Evolutionary conservation across 2,113 vertebrate genomes (phyloP), one percentile per base, ranked within the genome.

Genomic region (Athene cunicularia): DNA sequence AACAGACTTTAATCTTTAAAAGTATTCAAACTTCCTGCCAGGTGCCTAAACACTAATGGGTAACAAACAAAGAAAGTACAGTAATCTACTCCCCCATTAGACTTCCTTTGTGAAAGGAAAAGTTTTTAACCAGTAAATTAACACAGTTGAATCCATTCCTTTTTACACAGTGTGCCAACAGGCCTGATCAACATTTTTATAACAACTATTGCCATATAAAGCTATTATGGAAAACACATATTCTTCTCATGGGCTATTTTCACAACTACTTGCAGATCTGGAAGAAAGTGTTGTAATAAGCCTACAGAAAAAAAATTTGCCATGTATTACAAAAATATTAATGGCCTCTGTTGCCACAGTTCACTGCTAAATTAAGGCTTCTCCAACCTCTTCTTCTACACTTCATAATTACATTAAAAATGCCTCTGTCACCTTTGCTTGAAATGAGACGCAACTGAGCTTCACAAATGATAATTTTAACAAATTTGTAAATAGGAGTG

Each of bases 1-100:
- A 93, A 74, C 39, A 94, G 83, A 86, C 53, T 96, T 94, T 96
- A 98, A 98, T 98, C 97, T 97, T 90, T 43, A 97, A 88, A 98
- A 96, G 79, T 94, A 97, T 96, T 97, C 91, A 68, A 85, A 95
- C 96, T 99, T 99, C 98, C 98, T 98, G 98, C 96, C 96, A 96
- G 88, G 88, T 97, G 96, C 96, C 94, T 97, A 98, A 99, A 98
- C 95, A 97, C 94, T 88, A 97, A 96, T 81, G 94, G 97, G 90
- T 83, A 95, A 97, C 94, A 93, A 98, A 94, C 96, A 97, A 98
- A 97, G 87, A 94, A 94, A 95, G 96, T 93, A 95, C 75, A 95
- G 81, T 81, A 90, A 93, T 94, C 67, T 93, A 71, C 91, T 95
- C 93, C 87, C 72, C 91, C 82, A 52, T 93, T 91, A 95, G 60